Conservation (phyloP, 1,140 invertebrate genomes). For the Diabrotica virgifera region DNA sequence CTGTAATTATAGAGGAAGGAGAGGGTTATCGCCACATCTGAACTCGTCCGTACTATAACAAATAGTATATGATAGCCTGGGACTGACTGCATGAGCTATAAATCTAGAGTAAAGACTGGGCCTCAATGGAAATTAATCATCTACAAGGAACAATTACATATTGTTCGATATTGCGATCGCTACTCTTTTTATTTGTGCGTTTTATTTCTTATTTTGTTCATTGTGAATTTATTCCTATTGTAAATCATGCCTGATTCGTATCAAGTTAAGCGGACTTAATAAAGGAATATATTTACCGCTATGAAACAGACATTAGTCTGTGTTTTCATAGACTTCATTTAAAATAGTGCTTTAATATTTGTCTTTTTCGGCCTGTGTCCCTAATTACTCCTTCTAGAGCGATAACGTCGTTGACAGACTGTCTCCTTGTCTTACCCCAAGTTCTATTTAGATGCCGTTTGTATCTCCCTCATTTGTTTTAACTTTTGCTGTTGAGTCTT, state of each 20-base stretch:
- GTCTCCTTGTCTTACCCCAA: no score
- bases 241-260: background rate
- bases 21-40: constrained; percentile 29
- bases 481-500: no score
- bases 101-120: constrained; percentile 8
- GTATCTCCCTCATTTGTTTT: no score
- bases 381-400: no score
- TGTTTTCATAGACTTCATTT: background rate
- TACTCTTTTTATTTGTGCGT: background rate
- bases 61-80: constrained; percentile 16
- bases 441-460: no score
- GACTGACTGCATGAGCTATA: constrained; percentile 16
- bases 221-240: background rate
- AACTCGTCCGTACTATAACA: constrained; percentile 15
- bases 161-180: constrained; percentile 12
- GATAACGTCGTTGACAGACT: no score
- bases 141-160: constrained; percentile 15
- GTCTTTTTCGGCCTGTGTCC: no score
- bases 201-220: background rate
- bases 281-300: background rate
- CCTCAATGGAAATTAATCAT: constrained; percentile 9
- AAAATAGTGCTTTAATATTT: no score
- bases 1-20: constrained; percentile 35
- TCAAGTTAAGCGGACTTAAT: background rate
- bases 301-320: background rate